phyloP scores from a whole-genome alignment of 2,888 invertebrate species.

The Rhingia rostrata region DNA sequence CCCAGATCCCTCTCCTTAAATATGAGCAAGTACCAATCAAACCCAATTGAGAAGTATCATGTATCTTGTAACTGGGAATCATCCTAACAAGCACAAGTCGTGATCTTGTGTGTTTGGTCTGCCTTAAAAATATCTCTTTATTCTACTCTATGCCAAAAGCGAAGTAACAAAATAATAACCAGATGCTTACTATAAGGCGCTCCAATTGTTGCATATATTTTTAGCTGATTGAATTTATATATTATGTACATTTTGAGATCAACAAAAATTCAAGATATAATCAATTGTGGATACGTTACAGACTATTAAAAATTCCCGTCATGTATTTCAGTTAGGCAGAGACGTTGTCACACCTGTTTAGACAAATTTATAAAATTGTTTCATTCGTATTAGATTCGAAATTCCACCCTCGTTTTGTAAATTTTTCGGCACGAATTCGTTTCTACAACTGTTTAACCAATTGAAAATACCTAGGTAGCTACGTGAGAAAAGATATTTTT shows the following conservation, averaged over 20 bases:
- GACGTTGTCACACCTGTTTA: conserved; percentile 58
- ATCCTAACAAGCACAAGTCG: conserved; percentile 71
- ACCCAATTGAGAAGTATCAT: conserved; percentile 62
- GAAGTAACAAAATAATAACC: conserved; percentile 72
- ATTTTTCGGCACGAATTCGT: conserved; percentile 64
- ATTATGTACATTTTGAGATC: background rate
- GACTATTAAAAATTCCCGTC: conserved; percentile 44
- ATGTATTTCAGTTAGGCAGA: conserved; percentile 31
- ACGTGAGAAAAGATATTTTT: conserved; percentile 25
- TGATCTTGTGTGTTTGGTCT: conserved; percentile 54
- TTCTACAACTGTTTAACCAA: background rate
- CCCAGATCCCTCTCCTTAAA: background rate
- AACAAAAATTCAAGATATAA: conserved; percentile 4
- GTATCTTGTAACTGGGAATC: conserved; percentile 67
- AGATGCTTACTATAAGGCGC: conserved; percentile 39
- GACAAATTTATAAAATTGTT: conserved; percentile 39
- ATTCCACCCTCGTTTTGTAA: conserved; percentile 58
- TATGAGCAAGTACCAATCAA: conserved; percentile 17
- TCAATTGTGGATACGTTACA: conserved; percentile 5
- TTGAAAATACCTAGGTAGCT: background rate
- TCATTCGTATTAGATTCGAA: conserved; percentile 53
- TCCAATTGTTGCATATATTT: conserved; percentile 70
- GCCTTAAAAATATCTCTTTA: conserved; percentile 32
- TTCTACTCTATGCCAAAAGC: conserved; percentile 48
- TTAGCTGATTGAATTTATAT: conserved; percentile 69